Percentiles rank a stretch among this genome's conserved stretches.
These are phyloP conservation scores for Drosophila kuntzei DNA, from an alignment of 2,888 invertebrate species.

Conservation along the genomic window DNA sequence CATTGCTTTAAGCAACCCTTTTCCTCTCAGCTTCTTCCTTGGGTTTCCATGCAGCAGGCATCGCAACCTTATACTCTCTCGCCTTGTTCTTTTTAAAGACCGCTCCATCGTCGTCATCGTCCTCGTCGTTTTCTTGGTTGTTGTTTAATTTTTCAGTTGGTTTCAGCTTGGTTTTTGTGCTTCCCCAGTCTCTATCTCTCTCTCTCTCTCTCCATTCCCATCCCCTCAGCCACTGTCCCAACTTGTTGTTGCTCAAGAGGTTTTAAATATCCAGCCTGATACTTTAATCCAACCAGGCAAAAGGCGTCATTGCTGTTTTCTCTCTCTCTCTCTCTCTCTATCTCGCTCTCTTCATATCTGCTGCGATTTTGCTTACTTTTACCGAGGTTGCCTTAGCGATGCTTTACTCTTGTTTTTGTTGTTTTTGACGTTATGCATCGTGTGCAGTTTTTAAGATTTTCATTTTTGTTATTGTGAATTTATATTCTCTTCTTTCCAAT, in stretches of 20 bases:
- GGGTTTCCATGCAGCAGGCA: conserved; percentile 16
- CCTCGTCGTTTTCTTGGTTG: conserved; percentile 38
- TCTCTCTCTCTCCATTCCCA: background rate
- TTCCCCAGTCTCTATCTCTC: background rate
- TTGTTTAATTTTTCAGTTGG: conserved; percentile 68
- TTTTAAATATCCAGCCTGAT: conserved; percentile 68
- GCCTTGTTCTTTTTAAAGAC: conserved; percentile 54
- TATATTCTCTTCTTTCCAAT: conserved; percentile 8
- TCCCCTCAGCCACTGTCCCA: background rate
- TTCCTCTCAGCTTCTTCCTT: background rate
- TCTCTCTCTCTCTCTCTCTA: background rate
- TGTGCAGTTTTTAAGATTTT: conserved; percentile 51
- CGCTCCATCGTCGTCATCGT: conserved; percentile 44
- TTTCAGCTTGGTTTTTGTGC: conserved; percentile 58
- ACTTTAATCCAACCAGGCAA: conserved; percentile 64
- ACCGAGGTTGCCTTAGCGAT: conserved; percentile 34
- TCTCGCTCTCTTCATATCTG: background rate
- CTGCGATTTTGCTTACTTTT: conserved; percentile 51
- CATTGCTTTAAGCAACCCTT: background rate
- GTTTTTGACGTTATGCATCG: conserved; percentile 42
- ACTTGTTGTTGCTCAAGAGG: conserved; percentile 49
- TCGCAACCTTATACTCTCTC: conserved; percentile 59
- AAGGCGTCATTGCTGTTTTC: conserved; percentile 36
- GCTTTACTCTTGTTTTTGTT: conserved; percentile 1
- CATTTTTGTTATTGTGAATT: conserved; percentile 28